Conservation (phyloP, 2,888 invertebrate species). For the Nomada lathburiana region DNA sequence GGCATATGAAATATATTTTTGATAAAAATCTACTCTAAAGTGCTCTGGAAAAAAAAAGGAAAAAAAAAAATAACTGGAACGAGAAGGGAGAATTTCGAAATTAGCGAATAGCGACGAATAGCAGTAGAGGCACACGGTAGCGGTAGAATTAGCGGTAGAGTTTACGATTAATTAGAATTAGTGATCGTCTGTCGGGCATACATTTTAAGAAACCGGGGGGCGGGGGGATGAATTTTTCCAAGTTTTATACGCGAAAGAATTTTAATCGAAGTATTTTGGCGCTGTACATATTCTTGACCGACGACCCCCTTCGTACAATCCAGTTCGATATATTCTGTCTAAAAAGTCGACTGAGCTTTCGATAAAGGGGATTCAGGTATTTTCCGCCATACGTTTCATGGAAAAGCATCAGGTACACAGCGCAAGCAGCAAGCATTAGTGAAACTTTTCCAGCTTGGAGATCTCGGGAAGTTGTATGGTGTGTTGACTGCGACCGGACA, state of each 20-base stretch:
- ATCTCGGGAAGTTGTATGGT: slow-evolving; percentile 20
- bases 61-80: slow-evolving; percentile 54
- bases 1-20: slow-evolving; percentile 79
- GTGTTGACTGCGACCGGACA: slow-evolving; percentile 30
- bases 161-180: slow-evolving; percentile 1
- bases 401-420: background rate
- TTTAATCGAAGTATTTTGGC: background rate
- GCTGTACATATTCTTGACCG: background rate
- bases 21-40: slow-evolving; percentile 79
- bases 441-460: slow-evolving; percentile 1
- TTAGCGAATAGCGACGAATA: background rate
- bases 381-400: slow-evolving; percentile 15
- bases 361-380: slow-evolving; percentile 46
- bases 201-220: background rate
- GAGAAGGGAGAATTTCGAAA: background rate
- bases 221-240: background rate
- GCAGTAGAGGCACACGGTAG: background rate
- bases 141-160: background rate
- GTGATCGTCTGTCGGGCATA: slow-evolving; percentile 49
- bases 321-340: slow-evolving; percentile 56
- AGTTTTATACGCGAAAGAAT: background rate
- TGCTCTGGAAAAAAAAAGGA: slow-evolving; percentile 64
- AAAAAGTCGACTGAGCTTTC: slow-evolving; percentile 58
- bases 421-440: background rate
- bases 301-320: slow-evolving; percentile 1